Percentiles rank a stretch among this genome's conserved stretches.
These are phyloP conservation scores for Plemyria rubiginata DNA, from an alignment of 2,888 invertebrate genomes.

Conservation along the genomic window DNA sequence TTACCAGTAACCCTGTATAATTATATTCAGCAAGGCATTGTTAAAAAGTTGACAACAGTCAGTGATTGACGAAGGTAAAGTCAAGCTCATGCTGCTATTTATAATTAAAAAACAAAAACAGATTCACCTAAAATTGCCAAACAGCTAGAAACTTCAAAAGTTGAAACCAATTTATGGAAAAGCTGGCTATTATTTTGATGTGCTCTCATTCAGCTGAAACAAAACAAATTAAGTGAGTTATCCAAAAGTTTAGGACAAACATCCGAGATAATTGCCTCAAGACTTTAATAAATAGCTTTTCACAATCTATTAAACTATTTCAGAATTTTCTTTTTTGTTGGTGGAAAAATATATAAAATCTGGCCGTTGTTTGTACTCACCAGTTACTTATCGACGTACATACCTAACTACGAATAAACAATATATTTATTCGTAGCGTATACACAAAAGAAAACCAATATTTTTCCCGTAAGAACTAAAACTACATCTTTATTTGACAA, in stretches of 20 bases:
- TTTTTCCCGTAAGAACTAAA: too few species aligned
- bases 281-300: constrained; percentile 21
- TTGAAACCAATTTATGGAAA: constrained; percentile 38
- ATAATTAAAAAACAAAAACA: constrained; percentile 24
- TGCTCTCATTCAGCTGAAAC: constrained; percentile 35
- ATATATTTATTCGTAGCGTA: too few species aligned
- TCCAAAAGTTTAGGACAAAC: constrained; percentile 34
- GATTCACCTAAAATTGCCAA: constrained; percentile 30
- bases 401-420: too few species aligned
- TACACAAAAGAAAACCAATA: too few species aligned
- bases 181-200: constrained; percentile 42
- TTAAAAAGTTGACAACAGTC: too few species aligned
- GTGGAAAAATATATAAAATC: constrained; percentile 2
- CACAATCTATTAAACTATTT: constrained; percentile 9
- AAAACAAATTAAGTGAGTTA: constrained; percentile 42
- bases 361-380: too few species aligned
- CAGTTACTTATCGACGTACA: too few species aligned
- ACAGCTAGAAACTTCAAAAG: constrained; percentile 33
- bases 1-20: too few species aligned
- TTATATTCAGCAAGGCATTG: too few species aligned
- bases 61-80: not conserved
- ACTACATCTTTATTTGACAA: too few species aligned
- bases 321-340: constrained; percentile 1
- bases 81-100: constrained; percentile 4
- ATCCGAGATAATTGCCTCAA: constrained; percentile 31